Evolutionary conservation across 2,797 vertebrate genomes (phyloP), one percentile per base, ranked within the genome.

Genomic region (Kryptopterus vitreolus): DNA sequence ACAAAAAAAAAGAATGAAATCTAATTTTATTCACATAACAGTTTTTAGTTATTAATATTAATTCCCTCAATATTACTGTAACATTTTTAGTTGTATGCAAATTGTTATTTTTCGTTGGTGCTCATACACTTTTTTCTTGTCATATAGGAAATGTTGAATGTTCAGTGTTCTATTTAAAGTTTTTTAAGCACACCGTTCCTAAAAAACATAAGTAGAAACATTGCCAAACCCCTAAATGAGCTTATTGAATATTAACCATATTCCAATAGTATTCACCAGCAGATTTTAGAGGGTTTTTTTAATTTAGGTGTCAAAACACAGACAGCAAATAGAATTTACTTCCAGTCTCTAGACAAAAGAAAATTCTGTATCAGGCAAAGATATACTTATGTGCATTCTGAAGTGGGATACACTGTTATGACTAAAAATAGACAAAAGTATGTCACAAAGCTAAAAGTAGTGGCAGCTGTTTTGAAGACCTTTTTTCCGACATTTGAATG

Each of bases 391-490:
- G 16, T 69, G 24, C 46, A 50, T 50, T 50, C 4, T 50, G 15
- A 70, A 12, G 43, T 70, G 52, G 18, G 16, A 50, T 20, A 52
- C 26, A 31, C 4, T 31, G 68, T 52, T 31, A 20, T 52, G 46
- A 52, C 68, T 31, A 70, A 31, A 52, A 70, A 12, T 31, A 52
- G 26, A 52, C 26, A 31, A 70, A 52, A 52, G 68, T 70, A 52
- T 70, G 68, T 70, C 26, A 52, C 48, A 52, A 70, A 31, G 46
- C 26, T 50, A 70, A 70, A 70, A 52, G 31, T 70, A 52, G 26
- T 12, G 26, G 26, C 26, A 70, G 24, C 48, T 46, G 52, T 70
- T 52, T 70, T 70, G 26, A 70, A 52, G 26, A 70, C 68, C 50
- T 70, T 52, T 18, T 69, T 69, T 1, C 1, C 9, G 10, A 43